Evolutionary conservation across 1,140 invertebrate species (phyloP).

Genomic region (Rhagoletis zephyria): DNA sequence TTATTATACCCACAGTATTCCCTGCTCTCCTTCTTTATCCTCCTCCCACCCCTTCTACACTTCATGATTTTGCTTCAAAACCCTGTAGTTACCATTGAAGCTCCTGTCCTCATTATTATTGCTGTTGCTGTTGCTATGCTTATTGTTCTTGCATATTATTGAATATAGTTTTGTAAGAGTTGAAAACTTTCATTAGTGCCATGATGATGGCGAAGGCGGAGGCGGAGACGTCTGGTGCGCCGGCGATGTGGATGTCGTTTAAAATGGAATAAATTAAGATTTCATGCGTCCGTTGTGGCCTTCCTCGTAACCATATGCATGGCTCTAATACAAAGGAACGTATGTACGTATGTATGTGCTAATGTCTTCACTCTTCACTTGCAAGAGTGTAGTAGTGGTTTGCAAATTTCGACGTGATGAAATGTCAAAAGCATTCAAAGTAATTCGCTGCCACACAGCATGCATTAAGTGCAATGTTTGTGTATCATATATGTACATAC

Average conservation of each 20-base stretch:
- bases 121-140: constrained; percentile 38
- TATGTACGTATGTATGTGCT: neutral
- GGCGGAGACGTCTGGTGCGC: neutral
- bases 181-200: constrained; percentile 14
- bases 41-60: too few relatives aligned
- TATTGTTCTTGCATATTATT: constrained; percentile 53
- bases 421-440: constrained; percentile 49
- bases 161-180: constrained; percentile 43
- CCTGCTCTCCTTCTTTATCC: neutral
- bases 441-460: neutral
- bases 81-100: neutral
- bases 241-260: constrained; percentile 16
- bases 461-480: neutral
- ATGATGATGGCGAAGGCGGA: neutral
- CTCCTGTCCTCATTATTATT: constrained; percentile 14
- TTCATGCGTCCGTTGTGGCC: constrained; percentile 29
- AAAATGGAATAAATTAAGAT: constrained; percentile 54
- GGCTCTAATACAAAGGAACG: too few relatives aligned
- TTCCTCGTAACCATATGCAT: neutral
- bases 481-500: neutral
- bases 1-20: constrained; percentile 16
- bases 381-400: neutral
- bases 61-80: neutral
- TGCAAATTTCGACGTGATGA: constrained; percentile 39
- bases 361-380: neutral